A percentile compares a stretch with the other conserved stretches of the same genome.
Conservation (phyloP, 1,140 invertebrate genomes). For the Melanaphis sacchari region DNA sequence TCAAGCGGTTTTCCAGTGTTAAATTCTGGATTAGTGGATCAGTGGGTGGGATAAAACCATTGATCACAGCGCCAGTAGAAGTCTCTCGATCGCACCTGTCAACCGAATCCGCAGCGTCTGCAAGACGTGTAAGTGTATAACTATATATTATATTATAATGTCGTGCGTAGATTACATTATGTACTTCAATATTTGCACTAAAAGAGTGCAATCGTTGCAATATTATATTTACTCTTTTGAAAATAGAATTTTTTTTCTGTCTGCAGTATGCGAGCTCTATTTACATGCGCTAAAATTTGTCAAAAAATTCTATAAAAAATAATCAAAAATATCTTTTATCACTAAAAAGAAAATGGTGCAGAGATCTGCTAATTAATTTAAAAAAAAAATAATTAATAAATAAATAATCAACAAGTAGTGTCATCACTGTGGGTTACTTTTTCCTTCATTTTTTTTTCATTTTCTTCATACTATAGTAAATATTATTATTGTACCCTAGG, state of each 20-base stretch:
- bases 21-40: not conserved
- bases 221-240: not conserved
- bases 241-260: not conserved
- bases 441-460: too few relatives aligned
- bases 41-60: not conserved
- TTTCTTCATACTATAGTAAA: too few relatives aligned
- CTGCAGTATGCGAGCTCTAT: not conserved
- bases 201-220: not conserved
- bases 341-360: too few relatives aligned
- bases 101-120: not conserved
- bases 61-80: not conserved
- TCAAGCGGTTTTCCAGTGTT: not conserved
- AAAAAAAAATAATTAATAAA: too few relatives aligned
- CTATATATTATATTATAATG: not conserved
- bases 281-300: too few relatives aligned
- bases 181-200: not conserved
- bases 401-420: too few relatives aligned
- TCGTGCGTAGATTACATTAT: not conserved
- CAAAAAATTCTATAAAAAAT: too few relatives aligned
- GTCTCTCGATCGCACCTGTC: not conserved
- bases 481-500: too few relatives aligned
- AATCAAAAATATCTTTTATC: too few relatives aligned
- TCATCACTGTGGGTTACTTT: too few relatives aligned
- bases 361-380: too few relatives aligned
- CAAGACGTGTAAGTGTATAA: not conserved